Conservation (phyloP, 2,888 invertebrate genomes). For the Neoascia interrupta region DNA sequence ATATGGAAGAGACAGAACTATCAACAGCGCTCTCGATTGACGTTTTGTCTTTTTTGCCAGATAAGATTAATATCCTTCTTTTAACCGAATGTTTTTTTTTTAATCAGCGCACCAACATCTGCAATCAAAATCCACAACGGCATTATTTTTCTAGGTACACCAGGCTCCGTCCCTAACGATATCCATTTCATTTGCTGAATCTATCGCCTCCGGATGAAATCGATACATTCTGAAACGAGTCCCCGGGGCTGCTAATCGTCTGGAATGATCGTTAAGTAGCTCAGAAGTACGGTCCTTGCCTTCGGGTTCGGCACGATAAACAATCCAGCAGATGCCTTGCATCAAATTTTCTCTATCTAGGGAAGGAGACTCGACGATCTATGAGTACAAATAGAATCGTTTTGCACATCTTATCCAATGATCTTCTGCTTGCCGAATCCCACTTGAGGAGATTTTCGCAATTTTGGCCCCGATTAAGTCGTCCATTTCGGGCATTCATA, state of each 20-base stretch:
- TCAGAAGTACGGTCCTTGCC: conserved; percentile 20
- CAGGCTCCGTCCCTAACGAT: conserved; percentile 19
- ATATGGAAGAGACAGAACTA: too few species aligned
- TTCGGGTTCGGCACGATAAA: too few species aligned
- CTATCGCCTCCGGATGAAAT: conserved; percentile 28
- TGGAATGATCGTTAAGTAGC: conserved; percentile 56
- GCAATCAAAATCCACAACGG: too few species aligned
- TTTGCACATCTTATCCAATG: too few species aligned
- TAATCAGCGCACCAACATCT: too few species aligned
- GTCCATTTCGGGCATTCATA: background rate
- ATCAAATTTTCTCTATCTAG: background rate
- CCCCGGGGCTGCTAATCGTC: conserved; percentile 36
- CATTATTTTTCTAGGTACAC: too few species aligned
- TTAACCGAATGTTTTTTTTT: too few species aligned
- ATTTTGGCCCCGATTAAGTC: background rate
- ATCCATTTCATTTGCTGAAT: conserved; percentile 44
- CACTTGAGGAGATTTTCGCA: background rate
- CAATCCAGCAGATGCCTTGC: conserved; percentile 16
- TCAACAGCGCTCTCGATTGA: too few species aligned
- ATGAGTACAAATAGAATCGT: too few species aligned
- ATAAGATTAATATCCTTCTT: too few species aligned
- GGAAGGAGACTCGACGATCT: background rate
- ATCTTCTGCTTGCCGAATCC: too few species aligned
- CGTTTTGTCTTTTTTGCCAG: too few species aligned
- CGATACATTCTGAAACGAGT: conserved; percentile 37